Percentiles rank a stretch among this genome's conserved stretches.
Evolutionary conservation across 2,113 vertebrate genomes (phyloP).

Genomic region (Cinclus mexicanus): DNA sequence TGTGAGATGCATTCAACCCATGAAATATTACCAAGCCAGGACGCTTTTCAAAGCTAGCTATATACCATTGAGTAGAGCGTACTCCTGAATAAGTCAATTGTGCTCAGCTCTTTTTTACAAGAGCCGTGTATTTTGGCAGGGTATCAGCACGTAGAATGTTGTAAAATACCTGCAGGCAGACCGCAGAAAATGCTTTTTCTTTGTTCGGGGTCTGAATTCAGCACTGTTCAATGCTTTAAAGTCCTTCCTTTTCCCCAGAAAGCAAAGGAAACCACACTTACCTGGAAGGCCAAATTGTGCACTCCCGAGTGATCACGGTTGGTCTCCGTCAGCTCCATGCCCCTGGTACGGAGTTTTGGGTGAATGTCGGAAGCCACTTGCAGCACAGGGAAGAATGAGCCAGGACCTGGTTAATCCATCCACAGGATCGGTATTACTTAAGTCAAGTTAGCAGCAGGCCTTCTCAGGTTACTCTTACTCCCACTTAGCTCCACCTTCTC

Average conservation of each 20-base stretch:
- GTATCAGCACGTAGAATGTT: neutral
- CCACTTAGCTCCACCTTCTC: slow-evolving; percentile 32
- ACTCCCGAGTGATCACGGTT: neutral
- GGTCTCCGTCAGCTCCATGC: slow-evolving; percentile 27
- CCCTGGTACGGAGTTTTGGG: neutral
- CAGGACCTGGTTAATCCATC: neutral
- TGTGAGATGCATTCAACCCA: neutral
- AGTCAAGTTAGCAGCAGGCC: neutral
- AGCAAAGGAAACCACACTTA: slow-evolving; percentile 10
- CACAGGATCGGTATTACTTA: neutral
- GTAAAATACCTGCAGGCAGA: neutral
- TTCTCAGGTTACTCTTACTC: neutral
- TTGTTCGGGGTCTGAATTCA: neutral
- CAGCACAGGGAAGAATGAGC: neutral
- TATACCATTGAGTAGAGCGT: neutral
- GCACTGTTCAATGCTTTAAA: neutral
- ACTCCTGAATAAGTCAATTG: neutral
- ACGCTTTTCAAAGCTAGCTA: neutral
- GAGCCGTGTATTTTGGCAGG: neutral
- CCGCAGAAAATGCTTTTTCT: neutral
- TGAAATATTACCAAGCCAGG: neutral
- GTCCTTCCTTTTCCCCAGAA: neutral
- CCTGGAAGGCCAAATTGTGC: slow-evolving; percentile 68
- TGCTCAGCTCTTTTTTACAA: neutral
- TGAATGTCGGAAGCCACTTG: neutral